phyloP scores from a whole-genome alignment of 2,888 invertebrate genomes.

The Drosophila borborema region DNA sequence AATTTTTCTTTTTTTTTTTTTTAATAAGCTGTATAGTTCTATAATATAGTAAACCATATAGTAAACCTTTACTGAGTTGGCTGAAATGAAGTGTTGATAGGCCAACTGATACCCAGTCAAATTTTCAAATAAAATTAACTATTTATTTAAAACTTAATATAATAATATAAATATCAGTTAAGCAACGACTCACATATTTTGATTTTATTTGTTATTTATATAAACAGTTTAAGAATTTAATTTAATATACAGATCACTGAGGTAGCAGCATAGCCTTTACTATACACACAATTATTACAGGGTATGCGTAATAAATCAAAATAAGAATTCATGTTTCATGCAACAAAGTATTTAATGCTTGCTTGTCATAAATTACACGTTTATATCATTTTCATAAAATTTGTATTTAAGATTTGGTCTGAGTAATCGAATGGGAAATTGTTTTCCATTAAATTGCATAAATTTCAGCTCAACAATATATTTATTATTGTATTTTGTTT shows the following conservation, averaged over 20 bases:
- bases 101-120: neutral
- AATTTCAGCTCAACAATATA: neutral
- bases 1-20: no score
- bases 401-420: conserved; percentile 9
- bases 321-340: conserved; percentile 1
- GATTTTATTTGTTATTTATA: neutral
- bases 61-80: neutral
- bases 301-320: neutral
- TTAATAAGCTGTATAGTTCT: neutral
- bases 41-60: no score
- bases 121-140: neutral
- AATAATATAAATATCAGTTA: no score
- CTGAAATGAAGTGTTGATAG: neutral
- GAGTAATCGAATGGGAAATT: neutral
- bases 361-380: conserved; percentile 27
- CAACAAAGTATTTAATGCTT: conserved; percentile 16
- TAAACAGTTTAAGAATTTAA: no score
- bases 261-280: neutral
- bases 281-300: neutral
- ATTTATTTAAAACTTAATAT: no score
- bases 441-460: conserved; percentile 12
- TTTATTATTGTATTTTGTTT: conserved; percentile 3
- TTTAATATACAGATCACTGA: no score
- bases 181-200: neutral
- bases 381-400: conserved; percentile 14